Conservation (phyloP, 1,140 invertebrate species). For the Oncopodura yosiiana region DNA sequence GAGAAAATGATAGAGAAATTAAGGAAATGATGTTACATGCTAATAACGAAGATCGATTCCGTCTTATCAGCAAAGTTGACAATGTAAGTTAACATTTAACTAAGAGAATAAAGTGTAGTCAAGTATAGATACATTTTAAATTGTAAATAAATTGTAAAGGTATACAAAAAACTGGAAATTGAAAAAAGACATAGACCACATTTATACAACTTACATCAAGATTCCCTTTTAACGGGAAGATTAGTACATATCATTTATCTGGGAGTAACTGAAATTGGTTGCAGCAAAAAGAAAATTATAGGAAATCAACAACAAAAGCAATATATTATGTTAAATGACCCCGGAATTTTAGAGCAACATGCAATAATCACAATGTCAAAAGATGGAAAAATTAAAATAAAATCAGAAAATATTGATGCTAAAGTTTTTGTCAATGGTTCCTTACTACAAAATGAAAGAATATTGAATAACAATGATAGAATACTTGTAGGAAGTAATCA, state of each 20-base stretch:
- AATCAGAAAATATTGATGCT: constrained; percentile 42
- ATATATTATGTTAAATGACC: constrained; percentile 10
- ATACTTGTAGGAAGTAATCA: constrained; percentile 52
- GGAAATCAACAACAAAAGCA: background rate
- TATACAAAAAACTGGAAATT: constrained; percentile 40
- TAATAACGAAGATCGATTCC: constrained; percentile 37
- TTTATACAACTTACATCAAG: constrained; percentile 52
- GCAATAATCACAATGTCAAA: constrained; percentile 43
- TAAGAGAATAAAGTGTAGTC: background rate
- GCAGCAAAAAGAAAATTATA: background rate
- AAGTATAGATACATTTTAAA: background rate
- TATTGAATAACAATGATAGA: constrained; percentile 51
- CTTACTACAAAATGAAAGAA: constrained; percentile 38
- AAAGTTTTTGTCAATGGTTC: constrained; percentile 46
- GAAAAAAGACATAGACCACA: constrained; percentile 47
- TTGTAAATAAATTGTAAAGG: constrained; percentile 27
- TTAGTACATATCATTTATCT: constrained; percentile 47
- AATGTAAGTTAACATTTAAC: constrained; percentile 4
- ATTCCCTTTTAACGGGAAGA: constrained; percentile 49
- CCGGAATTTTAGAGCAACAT: constrained; percentile 48
- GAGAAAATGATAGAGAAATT: constrained; percentile 50
- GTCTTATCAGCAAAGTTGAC: background rate
- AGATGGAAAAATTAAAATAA: constrained; percentile 43
- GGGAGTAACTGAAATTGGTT: constrained; percentile 33
- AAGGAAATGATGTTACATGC: constrained; percentile 44